phyloP scores from a whole-genome alignment of 2,888 invertebrate species.

The Leptopilina drosophilae region DNA sequence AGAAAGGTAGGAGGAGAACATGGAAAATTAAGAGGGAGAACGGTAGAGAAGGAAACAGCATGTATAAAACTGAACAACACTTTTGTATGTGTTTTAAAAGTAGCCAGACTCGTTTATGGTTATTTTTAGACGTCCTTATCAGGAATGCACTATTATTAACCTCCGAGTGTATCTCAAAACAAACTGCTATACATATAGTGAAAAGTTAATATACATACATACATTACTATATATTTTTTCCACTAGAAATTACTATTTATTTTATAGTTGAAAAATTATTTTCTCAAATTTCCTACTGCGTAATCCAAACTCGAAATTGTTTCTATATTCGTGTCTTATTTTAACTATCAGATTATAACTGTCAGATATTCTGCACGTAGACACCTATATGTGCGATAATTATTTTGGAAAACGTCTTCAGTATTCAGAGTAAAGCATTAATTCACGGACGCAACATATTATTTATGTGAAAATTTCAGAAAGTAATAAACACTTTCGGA shows the following conservation, averaged over 20 bases:
- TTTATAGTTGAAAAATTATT: too few species aligned
- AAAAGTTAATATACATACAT: too few species aligned
- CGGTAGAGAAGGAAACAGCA: constrained; percentile 3
- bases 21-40: not conserved
- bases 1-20: not conserved
- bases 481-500: constrained; percentile 18
- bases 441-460: not conserved
- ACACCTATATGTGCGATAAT: too few species aligned
- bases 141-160: constrained; percentile 39
- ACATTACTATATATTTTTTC: too few species aligned
- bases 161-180: constrained; percentile 24
- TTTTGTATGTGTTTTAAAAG: constrained; percentile 21
- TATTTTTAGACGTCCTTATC: constrained; percentile 41
- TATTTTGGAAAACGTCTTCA: too few species aligned
- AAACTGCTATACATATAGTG: not conserved
- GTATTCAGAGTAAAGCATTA: too few species aligned
- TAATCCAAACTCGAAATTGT: too few species aligned
- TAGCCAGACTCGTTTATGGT: constrained; percentile 34
- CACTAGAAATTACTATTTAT: too few species aligned
- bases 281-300: too few species aligned
- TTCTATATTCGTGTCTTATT: too few species aligned
- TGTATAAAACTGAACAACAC: constrained; percentile 15
- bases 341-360: too few species aligned
- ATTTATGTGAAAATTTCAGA: constrained; percentile 2
- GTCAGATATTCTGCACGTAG: too few species aligned